phyloP scores from a whole-genome alignment of 1,140 invertebrate genomes.

The Drosophila sp. region DNA sequence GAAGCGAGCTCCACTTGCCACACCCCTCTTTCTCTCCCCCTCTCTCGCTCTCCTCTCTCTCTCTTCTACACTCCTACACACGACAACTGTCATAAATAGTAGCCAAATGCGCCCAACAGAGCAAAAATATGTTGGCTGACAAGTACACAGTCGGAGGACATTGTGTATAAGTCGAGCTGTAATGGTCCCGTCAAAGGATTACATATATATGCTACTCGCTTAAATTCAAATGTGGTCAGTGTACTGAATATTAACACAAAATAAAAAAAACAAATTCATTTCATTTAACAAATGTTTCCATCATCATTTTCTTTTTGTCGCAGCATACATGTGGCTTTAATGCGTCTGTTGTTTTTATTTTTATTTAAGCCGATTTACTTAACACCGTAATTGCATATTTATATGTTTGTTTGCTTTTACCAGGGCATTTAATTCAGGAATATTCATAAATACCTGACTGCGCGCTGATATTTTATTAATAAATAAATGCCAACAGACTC shows the following conservation, averaged over 20 bases:
- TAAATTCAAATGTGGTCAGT: conserved; percentile 38
- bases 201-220: conserved; percentile 28
- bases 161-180: not conserved
- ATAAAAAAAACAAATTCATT: conserved; percentile 21
- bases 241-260: not conserved
- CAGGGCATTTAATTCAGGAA: not conserved
- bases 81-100: conserved; percentile 37
- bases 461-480: conserved; percentile 21
- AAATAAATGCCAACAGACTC: conserved; percentile 4
- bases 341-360: conserved; percentile 28
- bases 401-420: conserved; percentile 16
- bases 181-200: conserved; percentile 20
- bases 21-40: too few relatives aligned
- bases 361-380: conserved; percentile 51
- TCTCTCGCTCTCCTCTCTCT: too few relatives aligned
- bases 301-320: conserved; percentile 1
- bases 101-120: conserved; percentile 15
- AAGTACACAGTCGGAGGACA: conserved; percentile 15
- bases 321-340: conserved; percentile 17
- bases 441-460: not conserved
- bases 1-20: not conserved
- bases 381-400: conserved; percentile 21
- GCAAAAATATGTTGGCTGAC: conserved; percentile 52
- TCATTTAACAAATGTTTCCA: conserved; percentile 9
- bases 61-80: too few relatives aligned